phyloP scores from a whole-genome alignment of 2,888 invertebrate species.

The Incurvaria masculella region DNA sequence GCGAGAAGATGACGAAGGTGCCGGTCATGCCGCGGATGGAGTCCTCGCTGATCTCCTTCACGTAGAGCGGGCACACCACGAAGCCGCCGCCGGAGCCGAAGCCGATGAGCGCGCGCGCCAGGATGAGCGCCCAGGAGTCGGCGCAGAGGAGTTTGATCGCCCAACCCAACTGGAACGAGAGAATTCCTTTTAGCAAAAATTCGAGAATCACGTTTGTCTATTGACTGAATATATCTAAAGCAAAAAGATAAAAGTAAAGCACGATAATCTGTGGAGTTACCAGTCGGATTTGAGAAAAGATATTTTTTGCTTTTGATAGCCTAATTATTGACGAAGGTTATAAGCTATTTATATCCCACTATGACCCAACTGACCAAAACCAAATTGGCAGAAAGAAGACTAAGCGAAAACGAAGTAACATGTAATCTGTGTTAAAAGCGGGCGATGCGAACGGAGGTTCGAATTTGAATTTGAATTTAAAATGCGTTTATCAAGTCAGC shows the following conservation, averaged over 20 bases:
- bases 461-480: too few species aligned
- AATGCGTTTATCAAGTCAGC: too few species aligned
- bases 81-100: conserved; percentile 45
- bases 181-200: neutral
- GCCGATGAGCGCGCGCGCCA: conserved; percentile 41
- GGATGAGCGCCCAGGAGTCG: conserved; percentile 36
- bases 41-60: conserved; percentile 49
- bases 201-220: neutral
- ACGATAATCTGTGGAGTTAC: neutral
- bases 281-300: neutral
- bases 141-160: conserved; percentile 34
- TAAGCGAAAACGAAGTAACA: too few species aligned
- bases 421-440: too few species aligned
- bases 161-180: conserved; percentile 38
- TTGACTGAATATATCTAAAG: neutral
- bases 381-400: too few species aligned
- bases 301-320: too few species aligned
- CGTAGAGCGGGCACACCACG: conserved; percentile 46
- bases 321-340: too few species aligned
- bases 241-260: neutral
- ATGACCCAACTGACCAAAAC: too few species aligned
- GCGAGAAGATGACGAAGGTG: conserved; percentile 45
- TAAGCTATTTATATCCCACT: too few species aligned
- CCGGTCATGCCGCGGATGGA: conserved; percentile 49
- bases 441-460: too few species aligned